Evolutionary conservation across 2,113 vertebrate species (phyloP).

Genomic region (Abramis brama): DNA sequence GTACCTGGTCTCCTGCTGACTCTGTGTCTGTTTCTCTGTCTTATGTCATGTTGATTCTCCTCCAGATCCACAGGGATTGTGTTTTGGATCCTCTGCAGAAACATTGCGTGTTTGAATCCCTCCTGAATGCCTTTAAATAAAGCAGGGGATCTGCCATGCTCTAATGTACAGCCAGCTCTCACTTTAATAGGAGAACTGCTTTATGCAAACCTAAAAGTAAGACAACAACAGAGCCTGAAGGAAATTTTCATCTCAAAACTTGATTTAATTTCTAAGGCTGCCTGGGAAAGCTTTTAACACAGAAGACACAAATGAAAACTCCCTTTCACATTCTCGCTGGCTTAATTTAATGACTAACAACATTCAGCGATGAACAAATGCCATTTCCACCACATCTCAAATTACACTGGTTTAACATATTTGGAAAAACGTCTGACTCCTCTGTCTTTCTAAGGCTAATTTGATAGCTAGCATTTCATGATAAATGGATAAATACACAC

Average conservation of each 20-base stretch:
- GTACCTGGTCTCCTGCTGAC: not conserved
- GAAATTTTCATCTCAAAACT: not conserved
- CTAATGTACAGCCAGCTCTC: not conserved
- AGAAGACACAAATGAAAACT: not conserved
- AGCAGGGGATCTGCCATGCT: not conserved
- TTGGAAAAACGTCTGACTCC: not conserved
- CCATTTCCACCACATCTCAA: not conserved
- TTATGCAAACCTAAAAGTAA: not conserved
- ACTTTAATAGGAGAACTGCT: not conserved
- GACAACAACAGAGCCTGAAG: not conserved
- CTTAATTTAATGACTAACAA: not conserved
- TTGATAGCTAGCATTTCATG: not conserved
- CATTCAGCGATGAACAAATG: not conserved
- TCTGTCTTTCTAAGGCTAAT: not conserved
- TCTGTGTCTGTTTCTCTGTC: not conserved
- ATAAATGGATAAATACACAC: not conserved
- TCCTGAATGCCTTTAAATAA: not conserved
- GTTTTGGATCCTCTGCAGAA: not conserved
- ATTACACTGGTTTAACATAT: not conserved
- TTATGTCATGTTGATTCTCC: not conserved
- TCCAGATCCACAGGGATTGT: not conserved
- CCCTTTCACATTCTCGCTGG: not conserved
- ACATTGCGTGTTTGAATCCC: not conserved
- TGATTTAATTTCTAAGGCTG: not conserved
- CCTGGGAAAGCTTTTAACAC: conserved; percentile 3